phyloP scores from a whole-genome alignment of 2,113 vertebrate genomes.

The Apistogramma diplotaenia region DNA sequence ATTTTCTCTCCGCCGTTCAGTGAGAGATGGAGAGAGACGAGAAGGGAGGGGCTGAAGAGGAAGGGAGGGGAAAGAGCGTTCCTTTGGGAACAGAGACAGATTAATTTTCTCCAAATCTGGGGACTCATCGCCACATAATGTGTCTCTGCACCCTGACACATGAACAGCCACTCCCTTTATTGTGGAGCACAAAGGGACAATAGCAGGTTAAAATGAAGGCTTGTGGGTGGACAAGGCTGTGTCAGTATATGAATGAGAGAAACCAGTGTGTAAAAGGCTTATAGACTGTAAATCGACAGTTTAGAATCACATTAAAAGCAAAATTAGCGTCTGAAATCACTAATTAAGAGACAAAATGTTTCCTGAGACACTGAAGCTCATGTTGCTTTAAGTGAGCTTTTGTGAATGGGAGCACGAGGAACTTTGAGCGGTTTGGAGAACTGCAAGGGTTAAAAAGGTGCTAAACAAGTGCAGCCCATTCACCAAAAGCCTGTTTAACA shows the following conservation, averaged over 20 bases:
- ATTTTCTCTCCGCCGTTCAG: constrained; percentile 63
- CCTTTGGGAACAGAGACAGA: constrained; percentile 52
- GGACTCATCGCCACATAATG: constrained; percentile 50
- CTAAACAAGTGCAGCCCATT: not conserved
- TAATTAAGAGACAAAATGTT: not conserved
- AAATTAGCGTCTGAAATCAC: not conserved
- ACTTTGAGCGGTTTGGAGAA: not conserved
- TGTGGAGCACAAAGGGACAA: constrained; percentile 54
- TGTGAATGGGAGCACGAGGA: not conserved
- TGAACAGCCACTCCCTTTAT: constrained; percentile 59
- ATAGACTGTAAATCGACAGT: not conserved
- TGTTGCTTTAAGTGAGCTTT: not conserved
- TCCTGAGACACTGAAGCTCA: not conserved
- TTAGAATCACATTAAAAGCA: not conserved
- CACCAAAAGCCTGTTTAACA: not conserved
- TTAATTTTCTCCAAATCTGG: constrained; percentile 53
- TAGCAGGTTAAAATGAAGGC: not conserved
- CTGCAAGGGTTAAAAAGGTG: too few relatives aligned
- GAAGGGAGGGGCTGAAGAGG: constrained; percentile 24
- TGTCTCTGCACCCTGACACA: constrained; percentile 21
- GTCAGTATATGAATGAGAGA: not conserved
- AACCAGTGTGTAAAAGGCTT: not conserved
- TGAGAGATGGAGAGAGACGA: constrained; percentile 34
- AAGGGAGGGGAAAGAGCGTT: constrained; percentile 21
- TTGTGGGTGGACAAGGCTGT: not conserved